Percentiles rank a stretch among this genome's conserved stretches.
Conservation (phyloP, 2,797 vertebrate genomes). For the Tangara arthus region DNA sequence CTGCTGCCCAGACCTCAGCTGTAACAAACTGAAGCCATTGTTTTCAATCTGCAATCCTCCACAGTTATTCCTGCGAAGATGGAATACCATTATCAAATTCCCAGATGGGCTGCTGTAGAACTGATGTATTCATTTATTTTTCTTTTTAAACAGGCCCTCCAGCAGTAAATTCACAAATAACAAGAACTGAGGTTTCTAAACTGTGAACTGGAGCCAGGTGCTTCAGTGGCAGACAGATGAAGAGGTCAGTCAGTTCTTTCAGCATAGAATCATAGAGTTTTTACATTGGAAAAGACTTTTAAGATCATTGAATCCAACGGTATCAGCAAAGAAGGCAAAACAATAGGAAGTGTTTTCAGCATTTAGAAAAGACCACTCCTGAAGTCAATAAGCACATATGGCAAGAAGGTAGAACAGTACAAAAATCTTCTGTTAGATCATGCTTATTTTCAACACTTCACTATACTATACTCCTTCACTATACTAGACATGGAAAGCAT, state of each 20-base stretch:
- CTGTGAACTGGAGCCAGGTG: background rate
- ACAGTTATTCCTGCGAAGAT: background rate
- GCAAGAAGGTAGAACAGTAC: background rate
- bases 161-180: background rate
- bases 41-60: background rate
- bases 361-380: background rate
- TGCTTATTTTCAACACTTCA: background rate
- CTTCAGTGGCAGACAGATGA: background rate
- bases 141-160: background rate
- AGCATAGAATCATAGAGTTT: background rate
- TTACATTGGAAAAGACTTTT: background rate
- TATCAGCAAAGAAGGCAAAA: accelerated
- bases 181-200: background rate
- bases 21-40: background rate
- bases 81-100: background rate
- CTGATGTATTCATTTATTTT: background rate
- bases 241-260: background rate
- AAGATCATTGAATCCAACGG: background rate
- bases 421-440: background rate
- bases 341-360: background rate
- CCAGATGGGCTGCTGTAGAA: background rate
- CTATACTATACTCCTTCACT: background rate
- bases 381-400: background rate
- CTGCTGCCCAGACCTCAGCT: background rate
- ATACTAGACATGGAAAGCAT: background rate